Evolutionary conservation across 2,888 invertebrate species (phyloP), one percentile per base, ranked within the genome.

Genomic region (Lysandra coridon): DNA sequence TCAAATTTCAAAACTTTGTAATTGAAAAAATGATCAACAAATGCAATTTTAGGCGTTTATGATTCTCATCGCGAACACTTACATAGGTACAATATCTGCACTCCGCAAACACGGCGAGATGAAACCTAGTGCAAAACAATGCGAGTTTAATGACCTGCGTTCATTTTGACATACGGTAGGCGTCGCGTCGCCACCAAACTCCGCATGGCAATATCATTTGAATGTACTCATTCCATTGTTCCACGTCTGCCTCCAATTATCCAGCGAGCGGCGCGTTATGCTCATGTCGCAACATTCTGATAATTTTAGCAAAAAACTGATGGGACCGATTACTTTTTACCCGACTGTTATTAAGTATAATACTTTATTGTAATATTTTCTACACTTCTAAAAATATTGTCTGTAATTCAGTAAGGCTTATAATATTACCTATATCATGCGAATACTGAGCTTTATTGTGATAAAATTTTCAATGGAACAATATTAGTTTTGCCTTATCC

Each of bases 91-190:
- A 23, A 23, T 23, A 49, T 49, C 10, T 49, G 49, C 49, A 49
- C 12, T 49, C 12, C 23, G 49, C 23, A 12, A 30, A 44, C 14
- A 49, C 44, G 23, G 30, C 30, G 44, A 75, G 75, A 75, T 44
- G 49, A 49, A 75, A 23, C 12, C 49, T 23, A 33, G 33, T 69
- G 69, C 69, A 49, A 14, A 49, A 75, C 49, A 30, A 49, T 57
- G 57, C 53, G 17, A 76, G 76, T 76, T 76, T 76, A 53, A 57
- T 53, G 76, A 76, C 76, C 76, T 53, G 23, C 57, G 76, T 76
- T 53, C 44, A 40, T 74, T 76, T 76, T 76, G 76, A 76, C 76
- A 76, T 53, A 76, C 76, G 76, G 76, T 33, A 76, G 76, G 76
- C 76, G 76, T 49, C 75, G 75, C 44, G 49, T 49, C 44, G 75